phyloP scores from a whole-genome alignment of 1,140 invertebrate species.

The Stegodyphus mimosarum region DNA sequence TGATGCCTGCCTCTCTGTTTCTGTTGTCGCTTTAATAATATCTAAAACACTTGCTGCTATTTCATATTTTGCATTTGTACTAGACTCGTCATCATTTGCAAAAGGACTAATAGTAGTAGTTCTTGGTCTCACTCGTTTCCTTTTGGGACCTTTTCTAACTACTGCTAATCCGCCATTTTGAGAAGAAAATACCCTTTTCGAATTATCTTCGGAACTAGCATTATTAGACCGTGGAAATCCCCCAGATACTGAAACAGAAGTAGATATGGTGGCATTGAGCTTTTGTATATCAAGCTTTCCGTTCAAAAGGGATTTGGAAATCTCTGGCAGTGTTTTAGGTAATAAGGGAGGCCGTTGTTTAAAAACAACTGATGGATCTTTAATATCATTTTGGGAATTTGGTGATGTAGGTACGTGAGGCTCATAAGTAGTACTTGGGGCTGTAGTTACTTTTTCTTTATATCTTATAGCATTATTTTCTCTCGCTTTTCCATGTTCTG shows the following conservation, averaged over 20 bases:
- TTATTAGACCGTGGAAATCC: slow-evolving; percentile 14
- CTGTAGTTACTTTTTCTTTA: slow-evolving; percentile 15
- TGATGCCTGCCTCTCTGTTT: slow-evolving; percentile 18
- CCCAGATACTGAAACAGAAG: slow-evolving; percentile 44
- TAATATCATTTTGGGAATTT: slow-evolving; percentile 13
- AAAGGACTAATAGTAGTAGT: neutral
- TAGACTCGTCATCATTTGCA: slow-evolving; percentile 1
- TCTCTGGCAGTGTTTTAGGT: slow-evolving; percentile 37
- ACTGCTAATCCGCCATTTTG: slow-evolving; percentile 42
- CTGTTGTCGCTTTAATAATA: slow-evolving; percentile 52
- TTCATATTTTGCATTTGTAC: slow-evolving; percentile 39
- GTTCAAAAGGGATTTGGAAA: slow-evolving; percentile 22
- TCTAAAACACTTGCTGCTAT: slow-evolving; percentile 50
- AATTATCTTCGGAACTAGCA: slow-evolving; percentile 21
- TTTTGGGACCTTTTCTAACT: slow-evolving; percentile 27
- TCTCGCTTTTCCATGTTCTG: neutral
- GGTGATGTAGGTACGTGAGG: neutral
- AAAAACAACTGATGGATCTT: slow-evolving; percentile 22
- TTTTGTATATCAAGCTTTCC: slow-evolving; percentile 47
- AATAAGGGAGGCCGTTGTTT: slow-evolving; percentile 33
- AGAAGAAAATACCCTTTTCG: slow-evolving; percentile 43
- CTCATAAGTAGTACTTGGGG: slow-evolving; percentile 1
- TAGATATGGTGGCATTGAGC: slow-evolving; percentile 47
- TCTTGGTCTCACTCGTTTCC: neutral
- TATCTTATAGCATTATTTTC: slow-evolving; percentile 7